A percentile compares a stretch with the other conserved stretches of the same genome.
Evolutionary conservation across 2,113 vertebrate species (phyloP).

Genomic region (Micronisus gabar): DNA sequence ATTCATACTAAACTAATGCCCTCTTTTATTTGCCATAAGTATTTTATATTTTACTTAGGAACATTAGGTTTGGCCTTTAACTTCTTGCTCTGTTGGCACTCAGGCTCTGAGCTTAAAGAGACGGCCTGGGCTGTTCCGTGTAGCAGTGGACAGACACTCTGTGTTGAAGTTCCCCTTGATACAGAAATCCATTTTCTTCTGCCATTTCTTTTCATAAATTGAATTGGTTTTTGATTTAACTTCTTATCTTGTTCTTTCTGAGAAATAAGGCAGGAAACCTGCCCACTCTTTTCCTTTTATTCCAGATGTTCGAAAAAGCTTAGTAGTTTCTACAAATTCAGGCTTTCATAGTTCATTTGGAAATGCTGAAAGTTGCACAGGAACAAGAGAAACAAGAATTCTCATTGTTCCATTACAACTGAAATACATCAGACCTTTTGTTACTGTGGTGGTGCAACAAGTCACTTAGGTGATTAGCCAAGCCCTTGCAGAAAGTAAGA

Average conservation of each 20-base stretch:
- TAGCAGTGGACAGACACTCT: not conserved
- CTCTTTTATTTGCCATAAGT: not conserved
- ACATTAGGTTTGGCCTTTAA: not conserved
- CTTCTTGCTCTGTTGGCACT: not conserved
- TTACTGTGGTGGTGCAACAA: not conserved
- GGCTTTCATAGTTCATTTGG: not conserved
- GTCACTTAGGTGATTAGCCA: not conserved
- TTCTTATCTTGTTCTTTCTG: not conserved
- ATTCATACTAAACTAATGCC: not conserved
- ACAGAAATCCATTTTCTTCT: not conserved
- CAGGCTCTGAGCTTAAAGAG: not conserved
- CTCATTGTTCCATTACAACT: not conserved
- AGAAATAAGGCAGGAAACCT: not conserved
- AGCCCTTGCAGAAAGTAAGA: not conserved
- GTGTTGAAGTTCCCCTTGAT: not conserved
- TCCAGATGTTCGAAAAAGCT: not conserved
- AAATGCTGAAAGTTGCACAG: not conserved
- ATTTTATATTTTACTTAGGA: not conserved
- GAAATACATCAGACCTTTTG: not conserved
- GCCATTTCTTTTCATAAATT: not conserved
- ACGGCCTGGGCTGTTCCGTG: not conserved
- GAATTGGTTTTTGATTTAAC: not conserved
- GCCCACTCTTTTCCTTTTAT: not conserved
- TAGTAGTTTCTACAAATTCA: not conserved
- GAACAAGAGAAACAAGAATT: not conserved